Base-by-base conservation (phyloP, 2,797 vertebrate genomes). In the Chaunax sp. region DNA sequence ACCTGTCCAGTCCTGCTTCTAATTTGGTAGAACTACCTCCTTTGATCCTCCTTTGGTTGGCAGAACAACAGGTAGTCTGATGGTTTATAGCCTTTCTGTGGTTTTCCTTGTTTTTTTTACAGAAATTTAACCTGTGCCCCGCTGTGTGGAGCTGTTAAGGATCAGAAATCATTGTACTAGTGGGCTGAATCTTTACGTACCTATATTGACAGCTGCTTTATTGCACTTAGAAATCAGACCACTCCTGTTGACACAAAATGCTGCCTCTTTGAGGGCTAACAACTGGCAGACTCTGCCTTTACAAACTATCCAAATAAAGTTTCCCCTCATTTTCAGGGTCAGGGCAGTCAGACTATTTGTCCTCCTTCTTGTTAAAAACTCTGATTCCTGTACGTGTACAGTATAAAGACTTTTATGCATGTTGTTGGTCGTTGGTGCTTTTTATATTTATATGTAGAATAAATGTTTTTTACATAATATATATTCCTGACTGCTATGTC, bases 31-130 rank as follows among this genome's bases (percentile, higher is more conserved):
- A 35, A 35, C n/a, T 44, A 14, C 37, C 33, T 35, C 33, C 33
- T 35, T 9, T 47, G 30, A 78, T 47, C 60, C 44, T 16, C 37
- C 63, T 53, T 58, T 51, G 64, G 73, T 76, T 35, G 55, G 64
- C 45, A 65, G 79, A 86, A 89, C 88, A 84, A 2, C 6, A 4
- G 88, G 89, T 90, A 83, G 85, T 86, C 75, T 63, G 68, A 63
- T 60, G 74, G 72, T 90, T 91, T 86, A 84, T 68, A 66, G 76
- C 75, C 72, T 79, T 87, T 78, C 85, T 85, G 87, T 37, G 69
- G 86, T 90, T 86, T 86, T 75, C 76, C 43, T 60, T 75, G 84
- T 75, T 84, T 83, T 77, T 87, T 84, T 89, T 84, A 85, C 67
- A 80, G 78, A 69, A 41, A 38, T 77, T 88, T 45, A 86, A 84